phyloP scores from a whole-genome alignment of 1,140 invertebrate species.

The Helicoverpa zea region DNA sequence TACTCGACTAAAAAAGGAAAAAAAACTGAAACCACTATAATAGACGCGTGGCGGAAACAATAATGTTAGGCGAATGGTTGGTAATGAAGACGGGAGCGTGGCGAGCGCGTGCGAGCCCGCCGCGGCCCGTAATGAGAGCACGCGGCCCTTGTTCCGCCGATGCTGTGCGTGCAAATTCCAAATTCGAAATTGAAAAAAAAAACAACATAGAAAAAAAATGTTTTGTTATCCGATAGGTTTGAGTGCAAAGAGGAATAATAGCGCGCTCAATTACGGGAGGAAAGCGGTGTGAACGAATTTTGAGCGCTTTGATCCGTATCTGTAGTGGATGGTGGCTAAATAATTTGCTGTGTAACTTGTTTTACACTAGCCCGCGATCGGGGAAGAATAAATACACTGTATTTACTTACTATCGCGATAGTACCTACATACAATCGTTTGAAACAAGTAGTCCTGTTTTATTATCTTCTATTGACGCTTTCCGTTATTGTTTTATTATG shows the following conservation, averaged over 20 bases:
- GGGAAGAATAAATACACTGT: too few relatives aligned
- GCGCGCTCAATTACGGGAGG: constrained; percentile 21
- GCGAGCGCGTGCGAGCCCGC: constrained; percentile 62
- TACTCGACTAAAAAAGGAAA: constrained; percentile 71
- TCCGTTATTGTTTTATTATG: too few relatives aligned
- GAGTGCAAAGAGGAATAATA: constrained; percentile 37
- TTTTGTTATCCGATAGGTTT: constrained; percentile 43
- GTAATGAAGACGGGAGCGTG: constrained; percentile 80
- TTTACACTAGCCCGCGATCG: too few relatives aligned
- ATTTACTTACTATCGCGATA: background rate
- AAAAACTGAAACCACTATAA: constrained; percentile 75
- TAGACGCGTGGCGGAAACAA: constrained; percentile 80
- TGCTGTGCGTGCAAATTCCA: constrained; percentile 41
- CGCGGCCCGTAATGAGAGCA: constrained; percentile 64
- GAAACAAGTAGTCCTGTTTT: too few relatives aligned
- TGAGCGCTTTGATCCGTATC: constrained; percentile 20
- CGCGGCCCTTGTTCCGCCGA: constrained; percentile 38
- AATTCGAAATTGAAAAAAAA: constrained; percentile 37
- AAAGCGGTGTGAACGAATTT: constrained; percentile 31
- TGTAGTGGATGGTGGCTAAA: background rate
- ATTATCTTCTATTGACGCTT: too few relatives aligned
- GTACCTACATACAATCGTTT: background rate
- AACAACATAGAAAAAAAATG: constrained; percentile 33
- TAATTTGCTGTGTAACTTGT: background rate
- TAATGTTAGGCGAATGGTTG: constrained; percentile 75